These are phyloP conservation scores for Carassius auratus DNA, from an alignment of 2,113 vertebrate species.

Conservation along the genomic window DNA sequence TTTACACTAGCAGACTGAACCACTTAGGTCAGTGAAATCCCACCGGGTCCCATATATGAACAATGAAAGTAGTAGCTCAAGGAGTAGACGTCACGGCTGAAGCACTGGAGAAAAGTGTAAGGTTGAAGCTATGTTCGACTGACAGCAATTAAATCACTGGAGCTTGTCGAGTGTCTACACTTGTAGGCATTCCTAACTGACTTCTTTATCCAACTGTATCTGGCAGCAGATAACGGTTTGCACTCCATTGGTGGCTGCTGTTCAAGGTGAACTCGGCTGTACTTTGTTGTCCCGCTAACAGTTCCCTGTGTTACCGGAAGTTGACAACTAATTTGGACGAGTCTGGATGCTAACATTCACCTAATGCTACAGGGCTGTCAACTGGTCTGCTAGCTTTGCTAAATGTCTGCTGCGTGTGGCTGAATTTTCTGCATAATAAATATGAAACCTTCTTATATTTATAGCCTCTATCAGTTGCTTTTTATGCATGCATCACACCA, in stretches of 20 bases:
- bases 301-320: not conserved
- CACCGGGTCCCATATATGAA: not conserved
- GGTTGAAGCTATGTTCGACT: not conserved
- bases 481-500: not conserved
- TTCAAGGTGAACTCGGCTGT: not conserved
- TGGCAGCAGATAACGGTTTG: not conserved
- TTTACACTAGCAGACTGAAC: slow-evolving; percentile 6
- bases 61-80: not conserved
- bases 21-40: slow-evolving; percentile 17
- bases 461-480: not conserved
- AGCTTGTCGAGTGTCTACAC: slow-evolving; percentile 1
- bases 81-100: not conserved
- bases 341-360: not conserved
- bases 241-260: not conserved
- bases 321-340: not conserved
- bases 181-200: not conserved
- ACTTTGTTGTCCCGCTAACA: not conserved
- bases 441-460: not conserved
- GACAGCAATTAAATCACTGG: slow-evolving; percentile 17
- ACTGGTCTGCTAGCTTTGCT: not conserved
- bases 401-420: not conserved
- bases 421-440: not conserved
- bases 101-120: not conserved
- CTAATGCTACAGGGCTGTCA: not conserved
- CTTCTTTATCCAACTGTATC: slow-evolving; percentile 1